Evolutionary conservation across 1,140 invertebrate species (phyloP), one percentile per base, ranked within the genome.

Genomic region (Drosophila bifasciata): DNA sequence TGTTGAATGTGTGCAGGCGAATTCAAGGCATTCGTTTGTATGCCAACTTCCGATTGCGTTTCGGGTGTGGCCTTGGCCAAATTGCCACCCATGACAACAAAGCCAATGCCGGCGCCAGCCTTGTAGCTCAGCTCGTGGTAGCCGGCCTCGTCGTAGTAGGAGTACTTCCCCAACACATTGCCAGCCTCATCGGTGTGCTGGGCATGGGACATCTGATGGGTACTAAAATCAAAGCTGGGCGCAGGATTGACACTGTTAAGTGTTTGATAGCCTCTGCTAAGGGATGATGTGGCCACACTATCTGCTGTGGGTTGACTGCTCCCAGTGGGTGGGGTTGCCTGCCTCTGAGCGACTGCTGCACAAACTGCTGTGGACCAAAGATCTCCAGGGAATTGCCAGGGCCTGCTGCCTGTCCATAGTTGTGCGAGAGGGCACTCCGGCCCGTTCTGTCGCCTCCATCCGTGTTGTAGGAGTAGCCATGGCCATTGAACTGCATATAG

Each of bases 131-230:
- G 40, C 60, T 90, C 86, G 19, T 90, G 81, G 52, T 83, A 90
- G 23, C 80, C 86, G 19, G 81, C 81, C 23, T 95, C 94, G 76
- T 95, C 95, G 23, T 95, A 90, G 85, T 95, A 95, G 2, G 94
- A 94, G 90, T 95, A 95, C 3, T 94, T 95, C 21, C 95, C 95
- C 69, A 94, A 85, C 0, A 95, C 94, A 77, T 95, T 94, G 19
- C 94, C 94, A 13, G 92, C 92, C 1, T 94, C 92, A 84, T 95
- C 95, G 69, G 94, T 95, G 46, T 93, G 93, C 91, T 95, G 95
- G 1, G 94, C 93, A 67, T 95, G 92, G 71, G 94, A 92, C 83
- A 95, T 94, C 69, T 95, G 94, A 11, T 94, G 58, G 5, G 86
- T 90, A 48, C 46, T 66, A 6, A 88, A 73, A 28, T 75, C 61